Evolutionary conservation across 2,888 invertebrate genomes (phyloP).

Genomic region (Lepetodrilus schrolli): DNA sequence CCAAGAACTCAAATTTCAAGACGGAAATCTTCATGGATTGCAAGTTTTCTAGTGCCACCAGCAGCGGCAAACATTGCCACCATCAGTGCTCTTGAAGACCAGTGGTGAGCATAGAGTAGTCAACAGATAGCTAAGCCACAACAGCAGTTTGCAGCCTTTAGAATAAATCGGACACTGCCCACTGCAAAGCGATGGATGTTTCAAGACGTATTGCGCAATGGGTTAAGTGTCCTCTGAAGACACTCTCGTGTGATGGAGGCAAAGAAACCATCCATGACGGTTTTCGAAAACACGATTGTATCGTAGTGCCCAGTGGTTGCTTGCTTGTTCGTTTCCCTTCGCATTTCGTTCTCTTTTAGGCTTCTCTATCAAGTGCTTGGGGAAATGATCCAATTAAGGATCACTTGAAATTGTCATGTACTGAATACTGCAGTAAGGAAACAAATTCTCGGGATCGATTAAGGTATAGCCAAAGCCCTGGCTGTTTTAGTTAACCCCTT

Average conservation of each 20-base stretch:
- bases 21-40: too few species aligned
- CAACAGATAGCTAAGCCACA: not conserved
- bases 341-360: slow-evolving; percentile 6
- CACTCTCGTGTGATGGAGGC: not conserved
- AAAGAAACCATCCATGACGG: not conserved
- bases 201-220: not conserved
- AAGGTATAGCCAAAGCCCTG: slow-evolving; percentile 30
- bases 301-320: too few species aligned
- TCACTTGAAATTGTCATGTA: slow-evolving; percentile 43
- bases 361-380: slow-evolving; percentile 36
- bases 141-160: not conserved
- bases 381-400: slow-evolving; percentile 45
- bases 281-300: too few species aligned
- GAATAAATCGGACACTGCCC: slow-evolving; percentile 3
- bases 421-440: slow-evolving; percentile 35
- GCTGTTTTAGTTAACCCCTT: slow-evolving; percentile 10
- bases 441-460: slow-evolving; percentile 40
- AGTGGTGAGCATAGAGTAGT: not conserved
- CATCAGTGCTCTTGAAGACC: not conserved
- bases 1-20: too few species aligned
- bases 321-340: not conserved
- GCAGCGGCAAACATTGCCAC: not conserved
- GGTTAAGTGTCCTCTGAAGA: not conserved
- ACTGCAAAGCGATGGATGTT: not conserved
- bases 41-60: too few species aligned